phyloP scores from a whole-genome alignment of 2,797 vertebrate species.

The Tolypeutes matacus region DNA sequence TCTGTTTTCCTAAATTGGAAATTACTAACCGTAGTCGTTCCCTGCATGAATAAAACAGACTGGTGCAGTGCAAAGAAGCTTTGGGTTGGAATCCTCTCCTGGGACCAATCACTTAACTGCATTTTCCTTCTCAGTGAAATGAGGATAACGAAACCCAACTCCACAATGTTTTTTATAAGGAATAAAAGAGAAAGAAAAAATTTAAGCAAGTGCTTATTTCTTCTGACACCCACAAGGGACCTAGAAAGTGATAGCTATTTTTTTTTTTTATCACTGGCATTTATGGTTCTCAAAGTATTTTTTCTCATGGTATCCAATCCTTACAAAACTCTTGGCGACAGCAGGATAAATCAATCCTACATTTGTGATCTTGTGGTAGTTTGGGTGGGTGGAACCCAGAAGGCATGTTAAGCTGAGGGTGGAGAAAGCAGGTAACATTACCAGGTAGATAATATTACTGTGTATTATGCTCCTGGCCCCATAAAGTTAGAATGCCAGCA shows the following conservation, averaged over 20 bases:
- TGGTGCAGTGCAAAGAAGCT: background rate
- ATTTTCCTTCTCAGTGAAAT: background rate
- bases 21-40: background rate
- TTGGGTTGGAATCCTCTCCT: background rate
- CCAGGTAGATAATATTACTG: background rate
- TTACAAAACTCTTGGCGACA: background rate
- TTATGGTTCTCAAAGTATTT: background rate
- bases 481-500: background rate
- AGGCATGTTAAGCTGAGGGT: background rate
- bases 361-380: background rate
- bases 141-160: background rate
- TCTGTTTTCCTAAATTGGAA: background rate
- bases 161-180: background rate
- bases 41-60: too few species aligned
- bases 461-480: rapidly evolving
- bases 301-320: background rate
- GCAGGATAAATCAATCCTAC: background rate
- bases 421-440: background rate
- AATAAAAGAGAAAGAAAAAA: background rate
- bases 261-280: background rate
- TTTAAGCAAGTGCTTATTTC: background rate
- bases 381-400: background rate
- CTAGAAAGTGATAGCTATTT: background rate
- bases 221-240: background rate
- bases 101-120: background rate